Conservation (phyloP, 1,140 invertebrate species). For the Achroia grisella region DNA sequence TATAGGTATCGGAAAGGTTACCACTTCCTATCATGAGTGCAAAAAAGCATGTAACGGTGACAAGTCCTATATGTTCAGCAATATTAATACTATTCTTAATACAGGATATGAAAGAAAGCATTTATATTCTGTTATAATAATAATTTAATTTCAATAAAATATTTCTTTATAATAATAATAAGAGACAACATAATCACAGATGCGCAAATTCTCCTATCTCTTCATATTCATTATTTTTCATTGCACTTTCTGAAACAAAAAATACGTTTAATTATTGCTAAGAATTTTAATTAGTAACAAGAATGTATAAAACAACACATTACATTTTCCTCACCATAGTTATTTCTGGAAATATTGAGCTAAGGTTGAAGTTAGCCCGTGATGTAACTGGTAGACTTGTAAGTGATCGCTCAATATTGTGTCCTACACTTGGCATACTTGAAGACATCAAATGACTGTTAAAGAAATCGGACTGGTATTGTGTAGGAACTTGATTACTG, state of each 20-base stretch:
- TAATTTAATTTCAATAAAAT: too few species aligned
- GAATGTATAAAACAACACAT: too few species aligned
- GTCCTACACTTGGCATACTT: slow-evolving; percentile 45
- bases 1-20: too few species aligned
- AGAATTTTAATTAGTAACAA: too few species aligned
- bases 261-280: too few species aligned
- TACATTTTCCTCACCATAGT: slow-evolving; percentile 46
- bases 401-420: slow-evolving; percentile 45
- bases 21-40: too few species aligned
- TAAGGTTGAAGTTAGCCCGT: slow-evolving; percentile 61
- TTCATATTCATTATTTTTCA: slow-evolving; percentile 7
- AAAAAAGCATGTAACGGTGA: too few species aligned
- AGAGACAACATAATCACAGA: slow-evolving; percentile 4
- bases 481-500: slow-evolving; percentile 52
- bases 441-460: slow-evolving; percentile 57
- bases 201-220: not conserved
- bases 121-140: too few species aligned
- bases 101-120: too few species aligned
- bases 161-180: too few species aligned
- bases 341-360: slow-evolving; percentile 66
- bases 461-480: slow-evolving; percentile 59
- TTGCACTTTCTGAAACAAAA: slow-evolving; percentile 60
- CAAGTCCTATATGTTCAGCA: too few species aligned
- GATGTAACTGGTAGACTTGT: slow-evolving; percentile 51
- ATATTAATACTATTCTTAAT: too few species aligned